These are phyloP conservation scores for Xerus rutilus DNA, from an alignment of 2,797 vertebrate species.

Conservation along the genomic window DNA sequence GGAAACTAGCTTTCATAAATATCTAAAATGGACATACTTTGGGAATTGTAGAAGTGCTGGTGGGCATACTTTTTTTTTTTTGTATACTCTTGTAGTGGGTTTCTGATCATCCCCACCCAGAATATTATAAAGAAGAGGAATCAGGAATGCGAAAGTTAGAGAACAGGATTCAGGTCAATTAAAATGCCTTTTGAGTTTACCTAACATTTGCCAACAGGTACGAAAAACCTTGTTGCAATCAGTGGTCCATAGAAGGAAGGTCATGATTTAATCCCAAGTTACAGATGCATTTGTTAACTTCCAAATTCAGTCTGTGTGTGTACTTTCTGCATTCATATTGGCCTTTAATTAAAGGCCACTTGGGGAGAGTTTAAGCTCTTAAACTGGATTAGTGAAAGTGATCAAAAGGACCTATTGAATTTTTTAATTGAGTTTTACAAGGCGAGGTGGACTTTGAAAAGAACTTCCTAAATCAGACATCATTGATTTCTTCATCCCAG, in stretches of 20 bases:
- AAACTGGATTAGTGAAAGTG: constrained; percentile 80
- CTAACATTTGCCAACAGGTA: constrained; percentile 58
- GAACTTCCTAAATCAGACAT: constrained; percentile 65
- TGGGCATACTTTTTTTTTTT: background rate
- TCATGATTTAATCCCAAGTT: constrained; percentile 68
- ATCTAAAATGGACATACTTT: background rate
- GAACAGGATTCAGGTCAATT: background rate
- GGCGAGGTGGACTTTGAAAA: constrained; percentile 61
- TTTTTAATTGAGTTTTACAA: constrained; percentile 75
- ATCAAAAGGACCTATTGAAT: constrained; percentile 76
- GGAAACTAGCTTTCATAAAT: background rate
- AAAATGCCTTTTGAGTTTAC: background rate
- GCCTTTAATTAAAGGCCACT: constrained; percentile 82
- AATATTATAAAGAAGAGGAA: constrained; percentile 39
- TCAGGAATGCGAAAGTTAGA: background rate
- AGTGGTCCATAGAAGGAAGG: constrained; percentile 58
- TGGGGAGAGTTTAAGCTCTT: constrained; percentile 82
- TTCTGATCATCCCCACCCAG: background rate
- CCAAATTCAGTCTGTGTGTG: constrained; percentile 43
- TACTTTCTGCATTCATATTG: constrained; percentile 73
- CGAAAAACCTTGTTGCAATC: constrained; percentile 7
- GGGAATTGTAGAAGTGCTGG: background rate
- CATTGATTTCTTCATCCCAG: constrained; percentile 60
- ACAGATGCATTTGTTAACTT: constrained; percentile 79
- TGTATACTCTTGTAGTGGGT: background rate